Conservation (phyloP, 2,797 vertebrate species). For the Mormyrus hasselquistii region DNA sequence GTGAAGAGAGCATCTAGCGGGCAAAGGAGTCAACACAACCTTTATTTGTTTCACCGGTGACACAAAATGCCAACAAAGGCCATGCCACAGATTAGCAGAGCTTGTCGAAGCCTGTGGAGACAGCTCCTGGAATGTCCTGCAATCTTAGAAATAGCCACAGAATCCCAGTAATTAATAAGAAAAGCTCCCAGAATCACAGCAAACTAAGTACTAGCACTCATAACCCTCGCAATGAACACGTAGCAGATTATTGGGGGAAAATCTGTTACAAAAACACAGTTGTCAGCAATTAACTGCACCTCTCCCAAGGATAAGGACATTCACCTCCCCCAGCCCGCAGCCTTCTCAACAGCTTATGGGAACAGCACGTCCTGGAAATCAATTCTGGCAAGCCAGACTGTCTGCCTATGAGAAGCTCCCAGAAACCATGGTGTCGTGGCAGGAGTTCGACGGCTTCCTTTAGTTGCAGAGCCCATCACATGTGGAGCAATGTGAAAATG, state of each 20-base stretch:
- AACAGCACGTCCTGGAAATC: conserved; percentile 9
- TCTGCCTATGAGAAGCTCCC: not conserved
- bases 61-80: not conserved
- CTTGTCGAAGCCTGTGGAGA: not conserved
- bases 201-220: not conserved
- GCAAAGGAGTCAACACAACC: not conserved
- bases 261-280: not conserved
- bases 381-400: not conserved
- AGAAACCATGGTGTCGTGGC: not conserved
- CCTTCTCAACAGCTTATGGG: not conserved
- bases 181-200: not conserved
- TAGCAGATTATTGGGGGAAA: not conserved
- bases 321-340: not conserved
- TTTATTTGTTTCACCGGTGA: not conserved
- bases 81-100: not conserved
- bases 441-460: not conserved
- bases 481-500: not conserved
- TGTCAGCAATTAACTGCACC: not conserved
- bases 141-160: not conserved
- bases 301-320: not conserved
- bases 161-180: not conserved
- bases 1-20: not conserved
- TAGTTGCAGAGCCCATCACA: not conserved
- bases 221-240: not conserved
- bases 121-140: not conserved